Evolutionary conservation across 2,113 vertebrate genomes (phyloP).

Genomic region (Aramus guarauna): DNA sequence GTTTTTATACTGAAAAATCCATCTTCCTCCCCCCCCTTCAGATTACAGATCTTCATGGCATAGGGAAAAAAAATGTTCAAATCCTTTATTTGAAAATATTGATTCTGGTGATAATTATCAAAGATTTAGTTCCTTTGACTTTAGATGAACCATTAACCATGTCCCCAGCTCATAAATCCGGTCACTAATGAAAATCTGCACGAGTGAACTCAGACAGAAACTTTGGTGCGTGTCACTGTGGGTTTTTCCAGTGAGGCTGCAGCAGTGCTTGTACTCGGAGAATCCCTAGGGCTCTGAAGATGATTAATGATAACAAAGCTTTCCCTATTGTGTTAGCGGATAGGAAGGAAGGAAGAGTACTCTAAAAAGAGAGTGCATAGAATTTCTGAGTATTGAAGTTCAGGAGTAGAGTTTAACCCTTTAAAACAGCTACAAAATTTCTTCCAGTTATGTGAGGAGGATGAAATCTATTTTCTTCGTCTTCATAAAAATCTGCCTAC

Average conservation of each 20-base stretch:
- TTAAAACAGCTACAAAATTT: background rate
- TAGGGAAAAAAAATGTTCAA: background rate
- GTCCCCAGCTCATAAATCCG: background rate
- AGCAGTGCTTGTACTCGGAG: background rate
- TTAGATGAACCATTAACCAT: background rate
- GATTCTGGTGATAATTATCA: background rate
- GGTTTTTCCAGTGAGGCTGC: conserved; percentile 10
- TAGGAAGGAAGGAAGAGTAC: conserved; percentile 74
- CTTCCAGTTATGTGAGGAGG: background rate
- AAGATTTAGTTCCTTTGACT: background rate
- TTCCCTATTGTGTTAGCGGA: conserved; percentile 60
- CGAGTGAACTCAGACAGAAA: background rate
- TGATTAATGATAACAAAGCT: conserved; percentile 60
- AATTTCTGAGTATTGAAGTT: conserved; percentile 29
- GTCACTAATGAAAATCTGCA: background rate
- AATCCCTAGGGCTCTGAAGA: conserved; percentile 33
- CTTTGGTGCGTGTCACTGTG: background rate
- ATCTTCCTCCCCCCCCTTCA: background rate
- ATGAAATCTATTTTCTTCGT: background rate
- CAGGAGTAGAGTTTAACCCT: conserved; percentile 28
- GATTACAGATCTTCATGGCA: background rate
- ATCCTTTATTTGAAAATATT: background rate
- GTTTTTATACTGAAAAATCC: conserved; percentile 27
- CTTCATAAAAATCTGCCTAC: background rate
- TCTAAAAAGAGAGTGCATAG: conserved; percentile 57